phyloP scores from a whole-genome alignment of 2,113 vertebrate genomes.

The Dryoscopus gambensis region DNA sequence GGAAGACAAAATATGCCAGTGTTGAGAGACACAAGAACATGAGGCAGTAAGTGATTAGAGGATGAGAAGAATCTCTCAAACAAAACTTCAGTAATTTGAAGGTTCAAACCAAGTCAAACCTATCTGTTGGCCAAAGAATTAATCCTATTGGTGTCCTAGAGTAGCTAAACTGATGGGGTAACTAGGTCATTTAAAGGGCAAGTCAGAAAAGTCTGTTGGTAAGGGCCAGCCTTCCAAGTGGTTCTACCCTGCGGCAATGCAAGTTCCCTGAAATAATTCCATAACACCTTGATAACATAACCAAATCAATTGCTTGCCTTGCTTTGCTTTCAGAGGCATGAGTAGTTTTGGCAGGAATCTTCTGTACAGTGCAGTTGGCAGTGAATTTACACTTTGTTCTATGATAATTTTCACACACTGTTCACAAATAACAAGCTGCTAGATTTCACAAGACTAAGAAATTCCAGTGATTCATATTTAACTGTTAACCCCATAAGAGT shows the following conservation, averaged over 20 bases:
- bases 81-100: background rate
- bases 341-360: background rate
- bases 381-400: background rate
- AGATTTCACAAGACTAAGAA: background rate
- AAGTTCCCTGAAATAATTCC: background rate
- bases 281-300: background rate
- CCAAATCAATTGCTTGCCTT: background rate
- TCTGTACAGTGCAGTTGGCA: background rate
- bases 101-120: background rate
- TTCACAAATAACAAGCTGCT: background rate
- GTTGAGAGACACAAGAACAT: background rate
- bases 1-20: background rate
- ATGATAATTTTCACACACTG: background rate
- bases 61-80: background rate
- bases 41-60: background rate
- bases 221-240: background rate
- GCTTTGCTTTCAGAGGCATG: background rate
- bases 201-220: background rate
- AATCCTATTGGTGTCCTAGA: background rate
- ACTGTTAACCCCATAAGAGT: background rate
- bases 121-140: background rate
- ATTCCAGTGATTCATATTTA: background rate
- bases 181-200: background rate
- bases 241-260: background rate
- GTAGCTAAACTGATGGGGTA: background rate